Conservation (phyloP, 2,797 vertebrate genomes). For the Oreochromis mossambicus region DNA sequence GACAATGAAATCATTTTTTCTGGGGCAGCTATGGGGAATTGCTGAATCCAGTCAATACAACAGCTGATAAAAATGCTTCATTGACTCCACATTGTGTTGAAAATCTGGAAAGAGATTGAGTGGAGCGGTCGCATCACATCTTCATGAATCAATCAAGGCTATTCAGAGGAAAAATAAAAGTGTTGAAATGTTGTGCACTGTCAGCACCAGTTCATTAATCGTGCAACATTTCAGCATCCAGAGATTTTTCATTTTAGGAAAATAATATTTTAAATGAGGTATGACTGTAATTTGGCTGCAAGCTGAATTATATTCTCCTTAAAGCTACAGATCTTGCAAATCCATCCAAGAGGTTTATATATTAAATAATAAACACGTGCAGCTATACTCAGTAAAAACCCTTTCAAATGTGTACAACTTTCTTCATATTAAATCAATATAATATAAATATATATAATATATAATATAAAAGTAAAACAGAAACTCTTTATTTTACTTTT, state of each 20-base stretch:
- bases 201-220: neutral
- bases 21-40: slow-evolving; percentile 58
- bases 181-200: neutral
- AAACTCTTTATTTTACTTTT: neutral
- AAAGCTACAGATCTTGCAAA: neutral
- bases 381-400: neutral
- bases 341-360: neutral
- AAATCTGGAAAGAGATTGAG: slow-evolving; percentile 19
- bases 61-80: slow-evolving; percentile 53
- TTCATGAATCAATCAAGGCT: slow-evolving; percentile 11
- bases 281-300: neutral
- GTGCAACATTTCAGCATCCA: neutral
- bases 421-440: neutral
- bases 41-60: slow-evolving; percentile 25
- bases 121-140: neutral
- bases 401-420: neutral
- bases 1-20: slow-evolving; percentile 62
- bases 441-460: neutral
- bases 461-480: neutral
- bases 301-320: neutral
- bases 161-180: neutral
- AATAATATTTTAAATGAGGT: neutral
- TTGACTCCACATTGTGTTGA: slow-evolving; percentile 30
- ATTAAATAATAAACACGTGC: neutral
- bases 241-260: neutral